Evolutionary conservation across 2,113 vertebrate species (phyloP).

Genomic region (Protobothrops flavoviridis): DNA sequence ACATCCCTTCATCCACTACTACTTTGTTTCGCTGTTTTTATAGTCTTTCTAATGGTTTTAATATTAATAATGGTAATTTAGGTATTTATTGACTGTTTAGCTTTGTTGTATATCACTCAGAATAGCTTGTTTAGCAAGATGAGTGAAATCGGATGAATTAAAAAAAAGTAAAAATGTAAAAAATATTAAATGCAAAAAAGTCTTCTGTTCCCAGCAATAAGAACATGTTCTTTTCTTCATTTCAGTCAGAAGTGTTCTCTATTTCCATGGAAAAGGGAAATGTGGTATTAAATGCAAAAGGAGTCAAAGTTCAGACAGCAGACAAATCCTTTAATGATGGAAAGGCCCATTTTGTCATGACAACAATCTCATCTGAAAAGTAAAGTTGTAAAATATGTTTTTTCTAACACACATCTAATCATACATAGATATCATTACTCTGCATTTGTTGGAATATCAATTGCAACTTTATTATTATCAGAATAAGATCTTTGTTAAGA

Average conservation of each 20-base stretch:
- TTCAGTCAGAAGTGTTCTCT: slow-evolving; percentile 85
- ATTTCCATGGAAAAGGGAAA: slow-evolving; percentile 88
- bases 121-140: neutral
- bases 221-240: slow-evolving; percentile 26
- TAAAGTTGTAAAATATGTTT: slow-evolving; percentile 54
- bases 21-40: neutral
- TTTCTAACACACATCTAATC: neutral
- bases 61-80: neutral
- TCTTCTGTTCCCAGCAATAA: neutral
- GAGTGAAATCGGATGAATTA: neutral
- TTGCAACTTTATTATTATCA: neutral
- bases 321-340: slow-evolving; percentile 88
- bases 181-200: neutral
- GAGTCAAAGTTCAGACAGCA: slow-evolving; percentile 80
- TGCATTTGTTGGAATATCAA: neutral
- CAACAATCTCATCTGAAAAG: slow-evolving; percentile 82
- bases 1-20: neutral
- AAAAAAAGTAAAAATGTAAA: neutral
- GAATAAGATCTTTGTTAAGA: neutral
- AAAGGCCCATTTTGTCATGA: slow-evolving; percentile 83
- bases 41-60: neutral
- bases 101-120: neutral
- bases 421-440: neutral
- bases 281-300: slow-evolving; percentile 83
- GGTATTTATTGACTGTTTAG: neutral